phyloP scores from a whole-genome alignment of 2,797 vertebrate genomes.

The Melanitta fusca region DNA sequence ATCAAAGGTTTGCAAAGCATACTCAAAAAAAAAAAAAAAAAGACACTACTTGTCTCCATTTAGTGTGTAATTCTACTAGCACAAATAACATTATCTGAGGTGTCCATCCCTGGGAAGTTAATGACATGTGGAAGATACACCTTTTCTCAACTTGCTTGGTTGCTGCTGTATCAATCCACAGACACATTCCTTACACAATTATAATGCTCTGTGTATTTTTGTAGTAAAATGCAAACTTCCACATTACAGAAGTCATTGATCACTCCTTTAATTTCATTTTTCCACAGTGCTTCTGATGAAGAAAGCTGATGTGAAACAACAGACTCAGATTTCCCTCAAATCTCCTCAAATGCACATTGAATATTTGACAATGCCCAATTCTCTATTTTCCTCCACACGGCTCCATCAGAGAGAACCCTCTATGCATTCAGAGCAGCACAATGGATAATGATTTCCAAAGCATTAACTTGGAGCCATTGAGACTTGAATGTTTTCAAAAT shows the following conservation, averaged over 20 bases:
- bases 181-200: rapidly evolving
- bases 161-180: not conserved
- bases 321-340: not conserved
- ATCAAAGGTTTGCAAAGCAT: not conserved
- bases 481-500: slow-evolving; percentile 62
- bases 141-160: not conserved
- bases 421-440: slow-evolving; percentile 59
- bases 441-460: slow-evolving; percentile 66
- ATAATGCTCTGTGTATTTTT: not conserved
- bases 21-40: not conserved
- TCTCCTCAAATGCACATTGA: not conserved
- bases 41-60: not conserved
- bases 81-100: not conserved
- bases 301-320: not conserved
- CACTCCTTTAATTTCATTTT: slow-evolving; percentile 6
- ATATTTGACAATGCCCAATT: slow-evolving; percentile 39
- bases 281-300: not conserved
- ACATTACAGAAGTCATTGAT: not conserved
- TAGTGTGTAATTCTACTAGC: not conserved
- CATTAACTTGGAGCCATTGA: slow-evolving; percentile 58
- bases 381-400: not conserved
- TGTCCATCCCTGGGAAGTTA: not conserved
- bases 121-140: not conserved
- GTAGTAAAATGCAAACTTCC: not conserved
- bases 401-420: slow-evolving; percentile 16